Evolutionary conservation across 2,113 vertebrate species (phyloP).

Genomic region (Dromiciops gliroides): DNA sequence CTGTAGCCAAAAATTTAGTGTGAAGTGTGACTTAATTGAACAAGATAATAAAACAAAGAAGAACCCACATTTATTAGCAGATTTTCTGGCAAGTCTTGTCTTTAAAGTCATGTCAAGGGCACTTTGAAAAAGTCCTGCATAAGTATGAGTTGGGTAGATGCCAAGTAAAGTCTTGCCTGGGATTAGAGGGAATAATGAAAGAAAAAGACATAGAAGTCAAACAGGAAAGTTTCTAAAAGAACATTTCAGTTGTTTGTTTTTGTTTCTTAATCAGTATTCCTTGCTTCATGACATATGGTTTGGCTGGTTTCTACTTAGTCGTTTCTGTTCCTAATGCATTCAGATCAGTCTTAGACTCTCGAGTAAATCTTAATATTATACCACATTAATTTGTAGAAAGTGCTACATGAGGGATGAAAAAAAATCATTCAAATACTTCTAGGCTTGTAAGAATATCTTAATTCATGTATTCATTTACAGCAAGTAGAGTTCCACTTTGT

Average conservation of each 20-base stretch:
- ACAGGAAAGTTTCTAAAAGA: neutral
- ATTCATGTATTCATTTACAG: slow-evolving; percentile 1
- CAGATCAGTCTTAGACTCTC: slow-evolving; percentile 2
- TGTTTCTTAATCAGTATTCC: neutral
- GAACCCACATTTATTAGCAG: neutral
- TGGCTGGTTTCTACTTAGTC: neutral
- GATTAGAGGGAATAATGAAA: neutral
- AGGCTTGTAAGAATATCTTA: slow-evolving; percentile 26
- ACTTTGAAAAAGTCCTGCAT: neutral
- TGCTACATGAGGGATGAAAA: slow-evolving; percentile 24
- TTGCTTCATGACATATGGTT: neutral
- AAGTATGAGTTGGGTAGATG: slow-evolving; percentile 26
- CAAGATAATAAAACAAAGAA: neutral
- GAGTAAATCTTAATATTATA: slow-evolving; percentile 20
- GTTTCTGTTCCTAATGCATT: neutral
- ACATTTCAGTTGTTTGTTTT: neutral
- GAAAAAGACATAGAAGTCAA: neutral
- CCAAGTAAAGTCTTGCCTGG: neutral
- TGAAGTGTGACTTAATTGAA: neutral
- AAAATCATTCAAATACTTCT: slow-evolving; percentile 34
- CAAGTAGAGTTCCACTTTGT: neutral
- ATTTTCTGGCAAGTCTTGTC: neutral
- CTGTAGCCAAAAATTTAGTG: neutral
- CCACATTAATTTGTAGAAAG: slow-evolving; percentile 19
- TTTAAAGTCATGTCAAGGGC: neutral